These are phyloP conservation scores for Centruroides vittatus DNA, from an alignment of 1,140 invertebrate species.

Conservation along the genomic window DNA sequence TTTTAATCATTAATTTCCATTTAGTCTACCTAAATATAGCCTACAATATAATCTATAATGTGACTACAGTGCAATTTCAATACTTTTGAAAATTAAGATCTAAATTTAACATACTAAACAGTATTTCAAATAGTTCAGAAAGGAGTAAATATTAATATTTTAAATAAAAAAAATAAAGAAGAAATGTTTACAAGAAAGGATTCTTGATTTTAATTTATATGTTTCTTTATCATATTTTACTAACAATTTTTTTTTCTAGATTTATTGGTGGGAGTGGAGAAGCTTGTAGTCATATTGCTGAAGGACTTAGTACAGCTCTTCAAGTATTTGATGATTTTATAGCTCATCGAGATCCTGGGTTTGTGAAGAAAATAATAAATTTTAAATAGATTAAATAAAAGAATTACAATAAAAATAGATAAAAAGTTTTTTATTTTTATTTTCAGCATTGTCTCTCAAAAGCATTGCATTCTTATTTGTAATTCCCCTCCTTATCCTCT, in stretches of 20 bases:
- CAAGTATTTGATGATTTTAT: constrained; percentile 77
- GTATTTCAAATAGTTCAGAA: no score
- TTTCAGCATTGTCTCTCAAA: constrained; percentile 28
- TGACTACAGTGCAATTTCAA: no score
- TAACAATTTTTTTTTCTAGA: constrained; percentile 32
- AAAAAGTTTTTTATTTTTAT: constrained; percentile 2
- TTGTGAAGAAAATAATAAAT: constrained; percentile 6
- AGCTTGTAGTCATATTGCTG: constrained; percentile 70
- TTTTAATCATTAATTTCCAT: no score
- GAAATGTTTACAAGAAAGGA: no score
- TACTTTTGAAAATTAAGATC: no score
- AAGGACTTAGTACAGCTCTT: constrained; percentile 73
- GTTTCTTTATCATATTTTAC: no score
- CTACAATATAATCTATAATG: no score
- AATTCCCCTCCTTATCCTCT: constrained; percentile 85
- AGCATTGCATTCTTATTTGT: constrained; percentile 76
- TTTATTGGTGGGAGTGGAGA: constrained; percentile 80
- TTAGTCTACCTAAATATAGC: no score
- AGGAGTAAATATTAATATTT: no score
- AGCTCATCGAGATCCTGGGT: constrained; percentile 42
- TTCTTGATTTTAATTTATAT: no score
- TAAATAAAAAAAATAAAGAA: no score
- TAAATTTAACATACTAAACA: no score
- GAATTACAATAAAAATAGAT: neutral
- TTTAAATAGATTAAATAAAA: neutral